phyloP scores from a whole-genome alignment of 2,113 vertebrate species.

The Anhinga rufa region DNA sequence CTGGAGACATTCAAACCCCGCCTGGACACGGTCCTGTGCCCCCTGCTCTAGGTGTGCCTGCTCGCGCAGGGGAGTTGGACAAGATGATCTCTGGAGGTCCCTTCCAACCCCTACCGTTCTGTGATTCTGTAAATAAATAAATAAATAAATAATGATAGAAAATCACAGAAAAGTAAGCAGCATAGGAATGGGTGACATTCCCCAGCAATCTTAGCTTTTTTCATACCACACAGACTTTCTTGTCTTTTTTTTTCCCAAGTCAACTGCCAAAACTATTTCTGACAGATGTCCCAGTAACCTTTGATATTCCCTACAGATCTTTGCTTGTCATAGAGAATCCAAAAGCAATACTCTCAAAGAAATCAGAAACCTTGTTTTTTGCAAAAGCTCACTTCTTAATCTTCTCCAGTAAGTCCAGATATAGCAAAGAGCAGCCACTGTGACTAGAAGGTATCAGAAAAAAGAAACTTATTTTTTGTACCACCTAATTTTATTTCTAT shows the following conservation, averaged over 20 bases:
- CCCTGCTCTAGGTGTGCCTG: no score
- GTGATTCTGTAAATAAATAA: not conserved
- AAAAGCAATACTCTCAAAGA: not conserved
- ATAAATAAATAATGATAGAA: not conserved
- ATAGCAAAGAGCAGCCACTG: not conserved
- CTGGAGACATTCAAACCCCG: no score
- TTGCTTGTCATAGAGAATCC: not conserved
- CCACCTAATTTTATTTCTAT: not conserved
- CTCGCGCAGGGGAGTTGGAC: no score
- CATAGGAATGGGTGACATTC: not conserved
- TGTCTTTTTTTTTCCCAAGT: not conserved
- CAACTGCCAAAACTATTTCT: not conserved
- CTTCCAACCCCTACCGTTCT: no score
- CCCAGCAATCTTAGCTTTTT: not conserved
- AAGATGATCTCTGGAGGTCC: no score
- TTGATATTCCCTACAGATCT: not conserved
- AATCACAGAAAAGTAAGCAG: not conserved
- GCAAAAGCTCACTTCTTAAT: not conserved
- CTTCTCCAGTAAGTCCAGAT: not conserved
- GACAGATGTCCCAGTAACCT: not conserved
- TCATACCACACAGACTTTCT: not conserved
- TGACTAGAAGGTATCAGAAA: not conserved
- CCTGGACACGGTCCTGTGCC: no score
- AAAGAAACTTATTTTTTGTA: not conserved
- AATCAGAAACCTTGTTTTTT: not conserved